Percentiles rank a stretch among this genome's conserved stretches.
Conservation (phyloP, 2,113 vertebrate species). For the Boulengeromyrus knoepffleri region DNA sequence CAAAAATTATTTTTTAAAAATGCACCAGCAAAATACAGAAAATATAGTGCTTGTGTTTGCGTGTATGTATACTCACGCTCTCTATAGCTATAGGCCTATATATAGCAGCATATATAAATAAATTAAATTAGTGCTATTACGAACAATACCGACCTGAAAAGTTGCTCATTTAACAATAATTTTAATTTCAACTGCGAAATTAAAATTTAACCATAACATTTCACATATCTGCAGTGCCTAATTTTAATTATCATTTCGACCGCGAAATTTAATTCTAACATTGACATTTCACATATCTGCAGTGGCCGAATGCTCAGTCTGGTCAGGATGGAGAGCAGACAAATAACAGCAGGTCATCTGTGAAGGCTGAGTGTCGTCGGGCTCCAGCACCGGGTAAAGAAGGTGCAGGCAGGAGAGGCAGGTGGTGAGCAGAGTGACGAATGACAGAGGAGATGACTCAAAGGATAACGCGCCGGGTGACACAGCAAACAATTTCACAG, state of each 20-base stretch:
- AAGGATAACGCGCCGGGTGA: background rate
- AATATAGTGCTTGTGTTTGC: background rate
- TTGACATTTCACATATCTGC: background rate
- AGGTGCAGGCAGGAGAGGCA: background rate
- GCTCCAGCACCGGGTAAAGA: background rate
- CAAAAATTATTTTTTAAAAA: background rate
- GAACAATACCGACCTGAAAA: background rate
- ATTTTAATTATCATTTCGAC: background rate
- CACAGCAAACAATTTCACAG: constrained; percentile 3
- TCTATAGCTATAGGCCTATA: background rate
- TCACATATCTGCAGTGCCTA: background rate
- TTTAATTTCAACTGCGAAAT: background rate
- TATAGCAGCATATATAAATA: background rate
- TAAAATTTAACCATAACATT: background rate
- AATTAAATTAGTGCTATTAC: background rate
- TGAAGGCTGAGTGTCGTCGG: background rate
- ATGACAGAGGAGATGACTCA: background rate
- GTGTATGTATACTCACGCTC: background rate
- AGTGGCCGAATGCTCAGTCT: background rate
- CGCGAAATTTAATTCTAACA: background rate
- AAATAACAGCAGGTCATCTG: background rate
- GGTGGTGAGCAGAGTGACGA: background rate
- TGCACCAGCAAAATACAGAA: background rate
- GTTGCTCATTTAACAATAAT: background rate
- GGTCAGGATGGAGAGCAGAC: background rate